Conservation (phyloP, 2,888 invertebrate species). For the Crepidodera aurea region DNA sequence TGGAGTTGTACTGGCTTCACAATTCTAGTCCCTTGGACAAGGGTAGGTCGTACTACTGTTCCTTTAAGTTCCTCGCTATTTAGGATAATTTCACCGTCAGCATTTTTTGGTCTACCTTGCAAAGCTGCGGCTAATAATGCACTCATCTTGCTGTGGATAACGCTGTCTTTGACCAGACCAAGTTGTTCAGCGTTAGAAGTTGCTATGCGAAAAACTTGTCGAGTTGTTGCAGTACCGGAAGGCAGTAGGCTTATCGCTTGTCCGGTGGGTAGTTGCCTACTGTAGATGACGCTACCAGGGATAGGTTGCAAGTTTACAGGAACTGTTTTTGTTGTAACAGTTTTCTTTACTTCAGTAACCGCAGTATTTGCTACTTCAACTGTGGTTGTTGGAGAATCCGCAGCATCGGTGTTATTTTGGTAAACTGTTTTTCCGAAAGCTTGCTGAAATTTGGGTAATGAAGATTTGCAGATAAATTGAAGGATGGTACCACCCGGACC, state of each 20-base stretch:
- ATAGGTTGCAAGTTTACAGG: constrained; percentile 68
- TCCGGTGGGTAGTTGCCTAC: constrained; percentile 73
- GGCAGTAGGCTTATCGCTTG: constrained; percentile 70
- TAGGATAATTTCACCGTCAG: constrained; percentile 47
- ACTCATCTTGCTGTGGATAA: constrained; percentile 63
- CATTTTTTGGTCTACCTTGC: constrained; percentile 57
- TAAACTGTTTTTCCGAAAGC: constrained; percentile 79
- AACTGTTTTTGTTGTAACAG: constrained; percentile 61
- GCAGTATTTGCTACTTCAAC: constrained; percentile 34
- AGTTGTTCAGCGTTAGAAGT: constrained; percentile 60
- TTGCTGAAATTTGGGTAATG: constrained; percentile 79
- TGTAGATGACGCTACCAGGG: constrained; percentile 76
- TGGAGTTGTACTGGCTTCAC: constrained; percentile 65
- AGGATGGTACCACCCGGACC: constrained; percentile 59
- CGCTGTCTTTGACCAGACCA: constrained; percentile 60
- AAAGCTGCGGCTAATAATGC: constrained; percentile 62
- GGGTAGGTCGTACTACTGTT: constrained; percentile 61
- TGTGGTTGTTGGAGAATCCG: constrained; percentile 41
- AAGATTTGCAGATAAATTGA: constrained; percentile 71
- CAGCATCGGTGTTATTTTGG: constrained; percentile 55
- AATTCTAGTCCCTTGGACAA: constrained; percentile 67
- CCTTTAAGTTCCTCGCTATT: constrained; percentile 42
- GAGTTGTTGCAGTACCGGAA: constrained; percentile 52
- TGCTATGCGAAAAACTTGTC: constrained; percentile 60
- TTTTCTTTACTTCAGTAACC: constrained; percentile 34